Percentiles rank a stretch among this genome's conserved stretches.
These are phyloP conservation scores for Yasuhikotakia modesta DNA, from an alignment of 2,797 vertebrate species.

Conservation along the genomic window DNA sequence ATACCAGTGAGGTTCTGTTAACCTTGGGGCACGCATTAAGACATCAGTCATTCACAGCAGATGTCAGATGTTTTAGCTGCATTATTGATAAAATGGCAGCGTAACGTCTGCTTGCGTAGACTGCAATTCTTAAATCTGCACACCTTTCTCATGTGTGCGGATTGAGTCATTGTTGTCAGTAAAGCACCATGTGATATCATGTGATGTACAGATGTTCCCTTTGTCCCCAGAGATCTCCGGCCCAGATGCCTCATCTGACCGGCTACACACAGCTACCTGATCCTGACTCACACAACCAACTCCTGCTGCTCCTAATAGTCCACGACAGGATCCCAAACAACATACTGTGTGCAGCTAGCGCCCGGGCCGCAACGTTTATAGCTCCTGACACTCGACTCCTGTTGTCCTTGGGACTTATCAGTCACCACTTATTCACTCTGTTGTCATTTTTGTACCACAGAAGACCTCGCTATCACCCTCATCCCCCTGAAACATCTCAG, in stretches of 20 bases:
- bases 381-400: conserved; percentile 68
- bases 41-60: not conserved
- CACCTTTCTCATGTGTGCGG: conserved; percentile 7
- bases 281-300: conserved; percentile 57
- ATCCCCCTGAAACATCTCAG: conserved; percentile 30
- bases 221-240: conserved; percentile 55
- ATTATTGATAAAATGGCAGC: conserved; percentile 3
- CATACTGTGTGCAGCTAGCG: conserved; percentile 60
- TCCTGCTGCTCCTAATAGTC: conserved; percentile 66
- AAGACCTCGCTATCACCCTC: conserved; percentile 32
- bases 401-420: conserved; percentile 67
- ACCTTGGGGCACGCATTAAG: not conserved
- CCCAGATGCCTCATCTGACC: conserved; percentile 58
- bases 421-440: conserved; percentile 57
- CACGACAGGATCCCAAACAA: conserved; percentile 64
- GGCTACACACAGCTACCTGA: conserved; percentile 51
- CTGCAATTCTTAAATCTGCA: not conserved
- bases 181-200: conserved; percentile 47
- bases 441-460: conserved; percentile 51
- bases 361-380: conserved; percentile 57
- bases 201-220: conserved; percentile 44
- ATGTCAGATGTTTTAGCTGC: not conserved
- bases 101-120: conserved; percentile 17
- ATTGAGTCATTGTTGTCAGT: conserved; percentile 24
- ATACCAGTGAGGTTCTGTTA: not conserved